Evolutionary conservation across 1,140 invertebrate species (phyloP), one percentile per base, ranked within the genome.

Genomic region (Solenopsis fugax): DNA sequence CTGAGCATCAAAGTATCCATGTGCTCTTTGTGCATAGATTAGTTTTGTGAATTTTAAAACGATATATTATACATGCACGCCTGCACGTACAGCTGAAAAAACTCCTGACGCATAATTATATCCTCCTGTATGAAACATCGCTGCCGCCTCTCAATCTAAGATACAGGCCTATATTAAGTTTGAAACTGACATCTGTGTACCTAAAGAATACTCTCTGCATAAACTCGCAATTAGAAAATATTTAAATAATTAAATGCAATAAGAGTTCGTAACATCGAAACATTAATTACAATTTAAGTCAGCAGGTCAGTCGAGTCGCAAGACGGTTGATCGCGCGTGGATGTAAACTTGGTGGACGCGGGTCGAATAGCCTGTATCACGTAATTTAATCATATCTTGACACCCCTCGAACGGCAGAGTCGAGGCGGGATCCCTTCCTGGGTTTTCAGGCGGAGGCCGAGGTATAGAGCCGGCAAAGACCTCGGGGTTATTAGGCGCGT

Each of bases 401-500:
- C 41, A 58, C 69, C 88, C 91, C 89, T 81, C 71, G 50, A 77
- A 92, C 85, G 90, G 89, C 76, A 84, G 41, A 75, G 71, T 76
- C 88, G 71, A 85, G 64, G 54, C 62, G 52, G 82, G 62, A 86
- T 50, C 48, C 58, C 87, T 85, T 56, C 85, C n/a, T n/a, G n/a
- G n/a, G 67, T 86, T 78, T 56, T 52, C 86, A 73, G 34, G 45
- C 77, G 77, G 76, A 69, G 75, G 78, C 84, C 82, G 76, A 69
- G 75, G 78, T 86, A 60, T 18, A 48, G 60, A 89, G 80, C 82
- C 21, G 72, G 81, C 87, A 92, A 92, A 92, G 90, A 93, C 90
- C 91, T 90, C 86, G 89, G 58, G 84, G 87, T 89, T 91, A 92
- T 91, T 90, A 91, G 87, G 75, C 78, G 89, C 84, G 85, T 91